These are phyloP conservation scores for Bergia sp. DNA, from an alignment of 92 coral and sea anemone genomes.

Conservation along the genomic window DNA sequence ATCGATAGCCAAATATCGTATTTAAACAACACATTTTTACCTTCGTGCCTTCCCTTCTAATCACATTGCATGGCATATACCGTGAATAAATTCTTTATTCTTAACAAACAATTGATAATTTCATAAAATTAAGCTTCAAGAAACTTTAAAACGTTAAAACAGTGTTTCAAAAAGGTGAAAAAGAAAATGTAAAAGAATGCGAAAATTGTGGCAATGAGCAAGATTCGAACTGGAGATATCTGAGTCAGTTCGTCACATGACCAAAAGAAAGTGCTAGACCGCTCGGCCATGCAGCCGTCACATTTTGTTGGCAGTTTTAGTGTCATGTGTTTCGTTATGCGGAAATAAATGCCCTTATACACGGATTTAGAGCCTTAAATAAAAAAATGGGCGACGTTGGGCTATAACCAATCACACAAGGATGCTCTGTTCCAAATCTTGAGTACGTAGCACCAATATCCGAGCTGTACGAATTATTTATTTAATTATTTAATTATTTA, in stretches of 20 bases:
- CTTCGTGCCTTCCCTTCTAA: slow-evolving; percentile 25
- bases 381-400: slow-evolving; percentile 1
- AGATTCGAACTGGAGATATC: slow-evolving; percentile 8
- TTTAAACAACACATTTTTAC: slow-evolving; percentile 20
- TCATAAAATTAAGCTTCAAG: too few species aligned
- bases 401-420: slow-evolving; percentile 7
- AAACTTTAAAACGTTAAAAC: slow-evolving; percentile 18
- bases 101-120: slow-evolving; percentile 20
- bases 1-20: slow-evolving; percentile 21
- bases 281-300: slow-evolving; percentile 10
- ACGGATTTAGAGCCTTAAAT: slow-evolving; percentile 10
- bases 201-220: slow-evolving; percentile 3
- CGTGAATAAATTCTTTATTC: slow-evolving; percentile 17
- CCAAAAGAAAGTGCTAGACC: slow-evolving; percentile 5
- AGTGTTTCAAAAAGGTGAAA: slow-evolving; percentile 14
- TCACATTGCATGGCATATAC: slow-evolving; percentile 24
- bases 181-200: slow-evolving; percentile 6
- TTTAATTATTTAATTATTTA: neutral
- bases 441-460: slow-evolving; percentile 12
- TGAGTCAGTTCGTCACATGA: neutral
- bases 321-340: slow-evolving; percentile 4
- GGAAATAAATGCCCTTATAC: neutral
- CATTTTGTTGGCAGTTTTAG: slow-evolving; percentile 7
- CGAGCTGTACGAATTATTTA: neutral
- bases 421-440: slow-evolving; percentile 4